These are phyloP conservation scores for Xestia xanthographa DNA, from an alignment of 2,888 invertebrate species.

Conservation along the genomic window DNA sequence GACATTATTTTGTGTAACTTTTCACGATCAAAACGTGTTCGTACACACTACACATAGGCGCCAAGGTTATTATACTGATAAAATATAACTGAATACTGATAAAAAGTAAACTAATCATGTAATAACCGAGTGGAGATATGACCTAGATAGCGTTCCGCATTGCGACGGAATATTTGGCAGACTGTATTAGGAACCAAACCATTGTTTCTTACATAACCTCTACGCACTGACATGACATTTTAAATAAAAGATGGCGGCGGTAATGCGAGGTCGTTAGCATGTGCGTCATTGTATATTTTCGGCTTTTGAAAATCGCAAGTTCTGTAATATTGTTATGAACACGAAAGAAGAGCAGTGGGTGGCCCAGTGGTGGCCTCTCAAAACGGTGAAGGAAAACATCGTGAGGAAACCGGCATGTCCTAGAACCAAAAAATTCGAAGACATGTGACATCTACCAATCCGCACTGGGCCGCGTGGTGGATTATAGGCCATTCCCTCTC, in stretches of 20 bases:
- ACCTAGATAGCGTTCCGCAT: slow-evolving; percentile 50
- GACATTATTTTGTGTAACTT: slow-evolving; percentile 21
- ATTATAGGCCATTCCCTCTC: no score
- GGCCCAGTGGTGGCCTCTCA: no score
- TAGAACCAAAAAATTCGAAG: no score
- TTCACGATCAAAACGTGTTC: slow-evolving; percentile 18
- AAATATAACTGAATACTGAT: slow-evolving; percentile 26
- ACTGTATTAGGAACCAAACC: slow-evolving; percentile 14
- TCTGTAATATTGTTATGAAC: background rate
- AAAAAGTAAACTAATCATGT: slow-evolving; percentile 31
- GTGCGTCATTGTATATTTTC: slow-evolving; percentile 5
- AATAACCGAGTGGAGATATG: slow-evolving; percentile 22
- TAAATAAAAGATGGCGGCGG: slow-evolving; percentile 29
- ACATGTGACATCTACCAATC: no score
- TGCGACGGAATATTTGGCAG: slow-evolving; percentile 44
- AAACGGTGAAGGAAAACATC: no score
- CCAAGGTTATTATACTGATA: slow-evolving; percentile 36
- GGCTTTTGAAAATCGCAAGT: slow-evolving; percentile 3
- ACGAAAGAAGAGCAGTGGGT: no score
- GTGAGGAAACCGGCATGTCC: no score
- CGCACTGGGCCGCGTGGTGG: no score
- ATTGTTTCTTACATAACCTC: slow-evolving; percentile 29
- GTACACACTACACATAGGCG: background rate
- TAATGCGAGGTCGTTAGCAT: slow-evolving; percentile 31
- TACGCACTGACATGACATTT: slow-evolving; percentile 17